phyloP scores from a whole-genome alignment of 2,888 invertebrate species.

The Coelogynopora nodosa region DNA sequence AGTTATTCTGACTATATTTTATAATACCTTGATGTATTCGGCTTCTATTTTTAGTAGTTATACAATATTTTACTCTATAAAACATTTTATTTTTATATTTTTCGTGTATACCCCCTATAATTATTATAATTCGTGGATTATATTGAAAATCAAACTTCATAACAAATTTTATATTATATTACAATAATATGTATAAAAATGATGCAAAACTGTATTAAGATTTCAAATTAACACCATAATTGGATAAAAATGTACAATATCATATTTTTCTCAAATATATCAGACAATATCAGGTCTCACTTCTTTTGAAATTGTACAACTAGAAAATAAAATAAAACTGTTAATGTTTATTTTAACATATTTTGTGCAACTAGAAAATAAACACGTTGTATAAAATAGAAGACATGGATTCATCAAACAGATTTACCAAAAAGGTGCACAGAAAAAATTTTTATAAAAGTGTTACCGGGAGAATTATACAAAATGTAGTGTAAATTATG shows the following conservation, averaged over 20 bases:
- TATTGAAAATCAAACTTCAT: background rate
- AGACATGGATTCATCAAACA: constrained; percentile 12
- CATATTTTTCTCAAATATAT: background rate
- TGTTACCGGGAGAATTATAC: constrained; percentile 8
- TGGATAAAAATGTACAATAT: background rate
- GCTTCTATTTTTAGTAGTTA: background rate
- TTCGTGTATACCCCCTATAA: background rate
- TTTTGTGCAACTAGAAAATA: background rate
- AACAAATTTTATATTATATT: background rate
- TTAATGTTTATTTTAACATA: background rate
- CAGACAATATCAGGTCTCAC: background rate
- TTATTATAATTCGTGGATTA: background rate
- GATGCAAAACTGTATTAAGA: background rate
- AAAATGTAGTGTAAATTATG: background rate
- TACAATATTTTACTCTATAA: background rate
- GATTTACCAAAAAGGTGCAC: constrained; percentile 11
- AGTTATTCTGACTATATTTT: background rate
- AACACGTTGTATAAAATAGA: constrained; percentile 13
- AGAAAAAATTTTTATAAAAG: constrained; percentile 11
- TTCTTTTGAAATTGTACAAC: background rate
- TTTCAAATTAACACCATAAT: background rate
- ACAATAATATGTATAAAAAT: background rate
- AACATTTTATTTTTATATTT: background rate
- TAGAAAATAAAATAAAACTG: background rate
- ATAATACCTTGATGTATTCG: background rate